These are phyloP conservation scores for Pseudopipra pipra DNA, from an alignment of 2,113 vertebrate species.

Conservation along the genomic window DNA sequence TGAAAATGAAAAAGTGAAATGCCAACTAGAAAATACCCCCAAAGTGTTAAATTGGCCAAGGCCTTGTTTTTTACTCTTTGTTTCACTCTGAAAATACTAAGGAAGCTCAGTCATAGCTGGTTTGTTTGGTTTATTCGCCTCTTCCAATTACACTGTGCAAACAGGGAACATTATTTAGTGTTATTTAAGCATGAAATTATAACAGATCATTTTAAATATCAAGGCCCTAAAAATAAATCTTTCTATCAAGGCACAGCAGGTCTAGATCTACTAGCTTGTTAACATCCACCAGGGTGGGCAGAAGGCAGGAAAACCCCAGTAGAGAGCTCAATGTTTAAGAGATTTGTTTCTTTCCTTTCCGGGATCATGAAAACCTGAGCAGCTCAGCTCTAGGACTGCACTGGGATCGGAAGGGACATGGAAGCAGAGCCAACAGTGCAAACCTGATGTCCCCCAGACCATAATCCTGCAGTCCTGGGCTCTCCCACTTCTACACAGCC, in stretches of 20 bases:
- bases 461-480: background rate
- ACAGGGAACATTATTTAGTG: conserved; percentile 75
- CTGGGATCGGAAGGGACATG: background rate
- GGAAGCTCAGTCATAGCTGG: conserved; percentile 47
- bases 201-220: conserved; percentile 79
- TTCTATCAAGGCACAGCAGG: conserved; percentile 71
- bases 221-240: conserved; percentile 77
- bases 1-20: conserved; percentile 3
- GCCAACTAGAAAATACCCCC: conserved; percentile 15
- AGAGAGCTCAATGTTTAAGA: background rate
- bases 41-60: conserved; percentile 25
- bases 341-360: background rate
- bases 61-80: conserved; percentile 5
- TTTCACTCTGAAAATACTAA: conserved; percentile 37
- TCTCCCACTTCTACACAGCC: background rate
- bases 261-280: conserved; percentile 70
- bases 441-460: background rate
- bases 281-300: conserved; percentile 58
- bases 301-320: conserved; percentile 36
- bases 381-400: fast-evolving
- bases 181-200: conserved; percentile 83
- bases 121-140: conserved; percentile 69
- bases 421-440: background rate
- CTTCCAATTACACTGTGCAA: conserved; percentile 76
- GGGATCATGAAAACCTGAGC: background rate